Evolutionary conservation across 2,888 invertebrate species (phyloP).

Genomic region (Lypha dubia): DNA sequence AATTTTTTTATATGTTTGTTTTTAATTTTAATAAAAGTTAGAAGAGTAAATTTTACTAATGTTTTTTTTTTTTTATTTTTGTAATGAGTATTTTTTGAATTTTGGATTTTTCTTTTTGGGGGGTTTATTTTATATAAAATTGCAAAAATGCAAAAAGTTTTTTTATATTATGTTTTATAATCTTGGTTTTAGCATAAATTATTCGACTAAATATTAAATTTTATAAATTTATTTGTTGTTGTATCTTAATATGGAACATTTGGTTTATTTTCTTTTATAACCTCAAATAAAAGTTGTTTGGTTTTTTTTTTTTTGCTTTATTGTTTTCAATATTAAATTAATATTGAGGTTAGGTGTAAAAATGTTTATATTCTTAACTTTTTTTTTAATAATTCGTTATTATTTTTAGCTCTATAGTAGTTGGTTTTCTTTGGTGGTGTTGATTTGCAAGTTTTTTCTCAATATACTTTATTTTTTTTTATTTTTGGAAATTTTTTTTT

Average conservation of each 20-base stretch:
- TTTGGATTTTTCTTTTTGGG: slow-evolving; percentile 67
- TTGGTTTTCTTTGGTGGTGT: slow-evolving; percentile 82
- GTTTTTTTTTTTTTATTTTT: slow-evolving; percentile 76
- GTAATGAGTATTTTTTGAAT: slow-evolving; percentile 64
- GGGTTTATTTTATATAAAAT: slow-evolving; percentile 81
- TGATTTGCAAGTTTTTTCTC: slow-evolving; percentile 78
- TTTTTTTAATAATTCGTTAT: slow-evolving; percentile 74
- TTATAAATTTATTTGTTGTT: slow-evolving; percentile 75
- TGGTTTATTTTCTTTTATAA: slow-evolving; percentile 75
- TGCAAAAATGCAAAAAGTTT: slow-evolving; percentile 84
- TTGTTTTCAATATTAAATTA: slow-evolving; percentile 73
- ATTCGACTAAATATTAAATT: slow-evolving; percentile 76
- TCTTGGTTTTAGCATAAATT: slow-evolving; percentile 71
- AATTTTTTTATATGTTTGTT: slow-evolving; percentile 77
- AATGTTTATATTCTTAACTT: slow-evolving; percentile 77
- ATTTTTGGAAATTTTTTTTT: slow-evolving; percentile 56
- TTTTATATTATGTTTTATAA: slow-evolving; percentile 67
- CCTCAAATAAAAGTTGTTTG: slow-evolving; percentile 56
- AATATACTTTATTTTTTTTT: slow-evolving; percentile 61
- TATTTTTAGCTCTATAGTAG: slow-evolving; percentile 79
- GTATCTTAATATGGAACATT: slow-evolving; percentile 81
- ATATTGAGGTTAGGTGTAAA: slow-evolving; percentile 73
- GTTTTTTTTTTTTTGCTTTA: slow-evolving; percentile 43
- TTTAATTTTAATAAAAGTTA: slow-evolving; percentile 77
- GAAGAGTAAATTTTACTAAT: slow-evolving; percentile 83